Conservation (phyloP, 2,797 vertebrate genomes). For the Aulostomus chinensis region DNA sequence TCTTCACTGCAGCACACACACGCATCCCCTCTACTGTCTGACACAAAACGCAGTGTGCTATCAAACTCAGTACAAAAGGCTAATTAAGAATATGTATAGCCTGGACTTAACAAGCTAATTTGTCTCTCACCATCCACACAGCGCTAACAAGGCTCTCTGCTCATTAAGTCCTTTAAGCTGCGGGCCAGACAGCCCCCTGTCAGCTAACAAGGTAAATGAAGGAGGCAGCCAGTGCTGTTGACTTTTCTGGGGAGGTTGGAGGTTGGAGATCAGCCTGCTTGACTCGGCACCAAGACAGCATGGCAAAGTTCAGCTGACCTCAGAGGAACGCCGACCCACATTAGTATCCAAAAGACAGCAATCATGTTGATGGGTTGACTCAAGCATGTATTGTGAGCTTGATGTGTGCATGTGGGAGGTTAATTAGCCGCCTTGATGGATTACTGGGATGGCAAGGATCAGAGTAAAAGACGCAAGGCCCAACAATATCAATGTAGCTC, state of each 20-base stretch:
- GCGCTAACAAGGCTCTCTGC: conserved; percentile 66
- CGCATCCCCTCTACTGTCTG: conserved; percentile 3
- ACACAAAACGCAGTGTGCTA: conserved; percentile 35
- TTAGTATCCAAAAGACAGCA: conserved; percentile 30
- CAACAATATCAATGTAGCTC: no score
- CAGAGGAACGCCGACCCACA: conserved; percentile 14
- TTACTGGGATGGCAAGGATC: conserved; percentile 34
- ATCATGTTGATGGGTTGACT: conserved; percentile 34
- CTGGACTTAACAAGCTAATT: conserved; percentile 66
- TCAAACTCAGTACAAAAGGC: conserved; percentile 64
- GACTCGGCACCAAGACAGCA: conserved; percentile 54
- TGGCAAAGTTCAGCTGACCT: conserved; percentile 47
- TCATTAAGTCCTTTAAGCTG: conserved; percentile 68
- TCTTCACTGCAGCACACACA: conserved; percentile 13
- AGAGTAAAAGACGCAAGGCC: no score
- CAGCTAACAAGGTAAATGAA: conserved; percentile 69
- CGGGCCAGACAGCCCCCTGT: conserved; percentile 57
- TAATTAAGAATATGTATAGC: conserved; percentile 71
- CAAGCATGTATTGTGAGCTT: conserved; percentile 4
- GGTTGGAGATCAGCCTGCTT: conserved; percentile 56
- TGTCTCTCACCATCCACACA: conserved; percentile 58
- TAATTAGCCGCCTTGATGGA: conserved; percentile 54
- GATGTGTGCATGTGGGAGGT: conserved; percentile 26
- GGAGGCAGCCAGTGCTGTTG: conserved; percentile 60
- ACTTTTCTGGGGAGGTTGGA: conserved; percentile 51